phyloP scores from a whole-genome alignment of 2,113 vertebrate species.

The Anhinga anhinga region DNA sequence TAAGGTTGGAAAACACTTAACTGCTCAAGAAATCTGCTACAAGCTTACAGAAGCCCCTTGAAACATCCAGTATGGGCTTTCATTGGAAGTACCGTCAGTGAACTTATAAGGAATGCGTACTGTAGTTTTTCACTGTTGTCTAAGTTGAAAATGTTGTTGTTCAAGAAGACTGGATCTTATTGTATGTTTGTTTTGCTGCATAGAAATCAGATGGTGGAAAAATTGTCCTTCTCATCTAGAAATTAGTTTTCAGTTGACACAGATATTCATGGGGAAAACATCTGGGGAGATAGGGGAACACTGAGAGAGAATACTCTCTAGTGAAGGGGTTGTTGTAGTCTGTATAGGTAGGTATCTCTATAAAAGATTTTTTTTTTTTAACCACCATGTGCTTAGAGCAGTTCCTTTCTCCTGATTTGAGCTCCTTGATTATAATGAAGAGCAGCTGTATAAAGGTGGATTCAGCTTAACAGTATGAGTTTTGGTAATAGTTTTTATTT shows the following conservation, averaged over 20 bases:
- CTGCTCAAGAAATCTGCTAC: neutral
- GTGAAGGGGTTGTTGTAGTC: fast-evolving
- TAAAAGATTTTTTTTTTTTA: neutral
- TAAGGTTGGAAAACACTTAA: no score
- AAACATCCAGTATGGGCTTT: neutral
- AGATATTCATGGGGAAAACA: neutral
- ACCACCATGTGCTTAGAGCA: neutral
- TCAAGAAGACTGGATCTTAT: neutral
- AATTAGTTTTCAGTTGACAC: neutral
- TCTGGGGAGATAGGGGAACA: neutral
- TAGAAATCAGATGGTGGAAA: neutral
- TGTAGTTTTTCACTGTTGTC: neutral
- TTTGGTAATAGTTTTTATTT: neutral
- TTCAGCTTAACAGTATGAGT: neutral
- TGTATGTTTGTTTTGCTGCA: neutral
- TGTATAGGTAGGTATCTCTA: neutral
- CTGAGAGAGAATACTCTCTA: neutral
- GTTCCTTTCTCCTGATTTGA: neutral
- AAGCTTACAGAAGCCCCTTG: neutral
- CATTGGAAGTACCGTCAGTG: neutral
- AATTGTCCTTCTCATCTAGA: neutral
- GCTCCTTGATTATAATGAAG: neutral
- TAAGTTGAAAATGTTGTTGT: neutral
- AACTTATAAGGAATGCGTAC: neutral
- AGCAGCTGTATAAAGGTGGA: neutral